Base-by-base conservation (phyloP, 1,140 invertebrate genomes). In the Trichonephila clavata region DNA sequence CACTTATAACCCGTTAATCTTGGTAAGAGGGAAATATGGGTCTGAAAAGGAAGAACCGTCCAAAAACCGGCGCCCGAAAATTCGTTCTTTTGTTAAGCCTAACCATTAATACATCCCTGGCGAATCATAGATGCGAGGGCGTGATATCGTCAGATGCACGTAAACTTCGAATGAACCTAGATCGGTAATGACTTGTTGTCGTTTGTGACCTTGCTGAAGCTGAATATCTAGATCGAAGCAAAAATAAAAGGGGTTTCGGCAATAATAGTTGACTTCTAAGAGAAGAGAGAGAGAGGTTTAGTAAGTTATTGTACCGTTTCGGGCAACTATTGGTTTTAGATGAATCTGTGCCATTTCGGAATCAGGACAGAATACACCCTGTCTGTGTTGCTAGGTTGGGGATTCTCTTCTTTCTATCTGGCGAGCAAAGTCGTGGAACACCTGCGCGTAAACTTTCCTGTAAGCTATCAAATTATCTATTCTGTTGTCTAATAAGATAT, bases 291-390 rank as follows among this genome's bases (percentile, higher is more conserved):
- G n/a, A n/a, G n/a, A n/a, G 71, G 71, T 77, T 77, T 18, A 39
- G 71, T 83, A 59, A 83, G 81, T 83, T 59, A 83, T 50, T 83
- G 43, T 83, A 59, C 81, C 81, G 81, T 83, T 83, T n/a, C n/a
- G 50, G 39, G 81, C 43, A 27, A 21, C 43, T 83, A 59, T 57
- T 50, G 81, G 81, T 43, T 83, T 83, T n/a, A 24, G 39, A 50
- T 57, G 81, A 13, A 83, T 57, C 81, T 50, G 81, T 83, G 81
- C 81, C 81, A 83, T 83, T 50, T 50, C 24, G 43, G 81, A 83
- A 83, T 83, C 81, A 83, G 81, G 81, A n/a, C 50, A 83, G 81
- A 83, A 83, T 83, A 83, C 81, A 83, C 81, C 81, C 81, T 57
- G 81, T 83, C 81, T 77, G 39, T 57, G 20, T 83, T 50, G 81